These are phyloP conservation scores for Phylloscopus collybita DNA, from an alignment of 2,797 vertebrate species.

Conservation along the genomic window DNA sequence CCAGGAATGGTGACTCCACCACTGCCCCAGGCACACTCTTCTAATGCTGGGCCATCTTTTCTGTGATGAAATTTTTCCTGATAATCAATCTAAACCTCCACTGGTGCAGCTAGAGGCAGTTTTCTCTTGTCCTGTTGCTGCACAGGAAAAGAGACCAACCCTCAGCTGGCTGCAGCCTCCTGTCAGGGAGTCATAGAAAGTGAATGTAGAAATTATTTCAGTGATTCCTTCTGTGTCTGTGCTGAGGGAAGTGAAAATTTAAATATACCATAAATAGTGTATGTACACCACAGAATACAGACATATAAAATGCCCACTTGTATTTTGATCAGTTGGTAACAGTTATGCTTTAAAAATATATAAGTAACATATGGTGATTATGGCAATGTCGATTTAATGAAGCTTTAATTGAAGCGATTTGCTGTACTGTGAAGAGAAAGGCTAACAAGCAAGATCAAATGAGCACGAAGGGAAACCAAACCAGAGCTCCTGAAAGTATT, in stretches of 20 bases:
- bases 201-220: not conserved
- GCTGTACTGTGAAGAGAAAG: conserved; percentile 10
- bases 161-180: not conserved
- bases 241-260: conserved; percentile 15
- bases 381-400: conserved; percentile 36
- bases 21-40: not conserved
- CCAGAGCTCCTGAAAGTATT: not conserved
- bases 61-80: not conserved
- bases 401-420: conserved; percentile 47
- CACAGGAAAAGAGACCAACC: not conserved
- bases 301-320: conserved; percentile 39
- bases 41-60: not conserved
- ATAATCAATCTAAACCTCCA: not conserved
- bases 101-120: not conserved
- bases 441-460: conserved; percentile 13
- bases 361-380: conserved; percentile 46
- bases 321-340: conserved; percentile 44
- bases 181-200: not conserved
- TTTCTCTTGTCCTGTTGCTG: not conserved
- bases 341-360: conserved; percentile 41
- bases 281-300: not conserved
- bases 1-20: too few species aligned
- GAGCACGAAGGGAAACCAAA: not conserved
- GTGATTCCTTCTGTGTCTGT: not conserved
- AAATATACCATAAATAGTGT: conserved; percentile 23